A percentile compares a stretch with the other conserved stretches of the same genome.
These are phyloP conservation scores for Anguilla megastoma DNA, from an alignment of 2,797 vertebrate species.

Conservation along the genomic window DNA sequence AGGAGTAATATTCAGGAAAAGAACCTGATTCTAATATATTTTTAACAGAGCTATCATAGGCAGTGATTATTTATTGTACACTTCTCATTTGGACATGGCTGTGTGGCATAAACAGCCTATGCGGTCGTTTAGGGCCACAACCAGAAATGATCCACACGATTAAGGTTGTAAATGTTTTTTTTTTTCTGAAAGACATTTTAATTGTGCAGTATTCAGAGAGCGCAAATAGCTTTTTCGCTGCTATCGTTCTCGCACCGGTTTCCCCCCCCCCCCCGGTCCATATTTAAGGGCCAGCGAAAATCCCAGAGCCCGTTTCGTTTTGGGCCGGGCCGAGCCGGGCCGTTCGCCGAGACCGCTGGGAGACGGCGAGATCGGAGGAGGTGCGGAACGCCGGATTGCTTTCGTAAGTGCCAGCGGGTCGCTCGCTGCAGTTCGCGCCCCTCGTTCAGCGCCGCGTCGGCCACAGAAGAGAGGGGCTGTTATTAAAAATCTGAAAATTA, in stretches of 20 bases:
- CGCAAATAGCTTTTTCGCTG: too few relatives aligned
- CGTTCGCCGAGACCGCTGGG: conserved; percentile 75
- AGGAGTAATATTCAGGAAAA: conserved; percentile 85
- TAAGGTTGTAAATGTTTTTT: too few relatives aligned
- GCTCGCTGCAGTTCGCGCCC: conserved; percentile 91
- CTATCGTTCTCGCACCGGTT: too few relatives aligned
- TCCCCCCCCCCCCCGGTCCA: too few relatives aligned
- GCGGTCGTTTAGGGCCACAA: too few relatives aligned
- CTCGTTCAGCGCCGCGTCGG: conserved; percentile 76
- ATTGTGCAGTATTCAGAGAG: too few relatives aligned
- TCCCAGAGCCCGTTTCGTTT: too few relatives aligned
- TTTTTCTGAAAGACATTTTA: too few relatives aligned
- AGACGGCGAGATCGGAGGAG: conserved; percentile 72
- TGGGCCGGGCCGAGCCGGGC: too few relatives aligned
- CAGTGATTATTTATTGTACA: conserved; percentile 93
- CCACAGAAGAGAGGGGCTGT: conserved; percentile 76
- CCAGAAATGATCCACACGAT: too few relatives aligned
- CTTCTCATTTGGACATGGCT: conserved; percentile 87
- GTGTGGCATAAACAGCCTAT: too few relatives aligned
- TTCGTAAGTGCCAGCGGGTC: conserved; percentile 93
- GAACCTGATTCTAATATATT: conserved; percentile 77
- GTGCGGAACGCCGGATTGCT: conserved; percentile 85
- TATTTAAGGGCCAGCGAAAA: too few relatives aligned
- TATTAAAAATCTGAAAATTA: conserved; percentile 88
- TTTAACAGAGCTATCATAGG: conserved; percentile 89